Conservation (phyloP, 2,797 vertebrate species). For the Thaleichthys pacificus region DNA sequence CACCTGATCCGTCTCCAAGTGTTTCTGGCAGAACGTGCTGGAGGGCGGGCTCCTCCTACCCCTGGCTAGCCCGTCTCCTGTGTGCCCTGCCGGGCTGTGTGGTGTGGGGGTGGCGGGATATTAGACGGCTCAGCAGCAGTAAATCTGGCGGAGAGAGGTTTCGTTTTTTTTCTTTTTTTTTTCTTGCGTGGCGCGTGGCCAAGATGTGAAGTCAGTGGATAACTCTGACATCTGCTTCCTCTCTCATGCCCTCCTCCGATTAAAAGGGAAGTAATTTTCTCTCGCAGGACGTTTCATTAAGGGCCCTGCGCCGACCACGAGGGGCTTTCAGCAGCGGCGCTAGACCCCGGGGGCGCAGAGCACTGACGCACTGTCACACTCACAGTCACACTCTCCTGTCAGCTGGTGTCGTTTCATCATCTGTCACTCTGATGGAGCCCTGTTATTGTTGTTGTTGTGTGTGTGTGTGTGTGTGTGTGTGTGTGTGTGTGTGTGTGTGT, state of each 20-base stretch:
- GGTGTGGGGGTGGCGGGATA: neutral
- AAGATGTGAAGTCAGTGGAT: slow-evolving; percentile 40
- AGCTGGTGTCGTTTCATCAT: slow-evolving; percentile 61
- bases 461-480: slow-evolving; percentile 4
- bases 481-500: slow-evolving; percentile 3
- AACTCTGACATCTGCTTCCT: slow-evolving; percentile 68
- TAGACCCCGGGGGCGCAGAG: slow-evolving; percentile 9
- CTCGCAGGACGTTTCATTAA: slow-evolving; percentile 58
- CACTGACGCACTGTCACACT: neutral
- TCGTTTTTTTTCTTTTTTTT: neutral
- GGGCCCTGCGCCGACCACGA: slow-evolving; percentile 6
- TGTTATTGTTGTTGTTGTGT: neutral
- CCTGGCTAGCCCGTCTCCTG: neutral
- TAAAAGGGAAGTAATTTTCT: slow-evolving; percentile 54
- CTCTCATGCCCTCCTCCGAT: slow-evolving; percentile 53
- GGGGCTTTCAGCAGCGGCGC: neutral
- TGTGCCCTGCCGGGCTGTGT: neutral
- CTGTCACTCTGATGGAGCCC: slow-evolving; percentile 4
- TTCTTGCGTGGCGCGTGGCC: slow-evolving; percentile 25
- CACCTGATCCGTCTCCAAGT: too few species aligned
- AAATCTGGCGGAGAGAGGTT: slow-evolving; percentile 27
- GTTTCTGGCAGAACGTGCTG: too few species aligned
- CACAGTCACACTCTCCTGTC: slow-evolving; percentile 35
- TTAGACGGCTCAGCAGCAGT: slow-evolving; percentile 22
- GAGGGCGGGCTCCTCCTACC: slow-evolving; percentile 13